Conservation (phyloP, 1,140 invertebrate genomes). For the Penaeus indicus region DNA sequence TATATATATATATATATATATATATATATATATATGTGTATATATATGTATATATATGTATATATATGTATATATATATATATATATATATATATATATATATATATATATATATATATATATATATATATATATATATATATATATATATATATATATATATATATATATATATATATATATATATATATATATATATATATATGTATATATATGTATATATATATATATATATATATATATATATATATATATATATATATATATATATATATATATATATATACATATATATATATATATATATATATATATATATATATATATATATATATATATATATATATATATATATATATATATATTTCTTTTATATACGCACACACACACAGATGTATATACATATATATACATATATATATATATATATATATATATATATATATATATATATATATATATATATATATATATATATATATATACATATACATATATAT, state of each 20-base stretch:
- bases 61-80: not conserved
- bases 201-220: not conserved
- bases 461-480: not conserved
- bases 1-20: not conserved
- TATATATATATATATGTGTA: not conserved
- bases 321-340: too few relatives aligned
- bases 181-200: not conserved
- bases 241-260: constrained; percentile 6
- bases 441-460: not conserved
- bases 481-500: not conserved
- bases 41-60: not conserved
- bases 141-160: constrained; percentile 26
- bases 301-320: too few relatives aligned
- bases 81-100: constrained; percentile 8
- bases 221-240: constrained; percentile 10
- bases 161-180: constrained; percentile 13
- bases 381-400: not conserved
- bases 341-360: not conserved
- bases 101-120: constrained; percentile 30
- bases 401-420: not conserved
- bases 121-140: constrained; percentile 30
- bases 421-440: constrained; percentile 22
- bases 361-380: not conserved
- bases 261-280: not conserved
- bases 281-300: not conserved